A percentile compares a stretch with the other conserved stretches of the same genome.
phyloP scores from a whole-genome alignment of 2,113 vertebrate species.

The Nannospalax galili region DNA sequence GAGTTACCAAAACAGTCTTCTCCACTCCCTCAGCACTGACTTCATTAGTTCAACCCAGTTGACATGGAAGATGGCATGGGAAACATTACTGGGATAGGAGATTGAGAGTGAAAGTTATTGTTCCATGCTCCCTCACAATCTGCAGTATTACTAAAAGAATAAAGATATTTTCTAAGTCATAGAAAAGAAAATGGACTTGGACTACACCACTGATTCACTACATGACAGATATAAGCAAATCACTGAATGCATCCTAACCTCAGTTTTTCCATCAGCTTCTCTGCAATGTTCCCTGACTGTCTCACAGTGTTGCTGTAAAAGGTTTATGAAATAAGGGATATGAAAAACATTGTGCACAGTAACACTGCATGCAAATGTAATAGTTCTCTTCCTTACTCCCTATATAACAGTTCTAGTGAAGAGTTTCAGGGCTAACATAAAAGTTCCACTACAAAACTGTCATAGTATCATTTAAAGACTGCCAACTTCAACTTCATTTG shows the following conservation, averaged over 20 bases:
- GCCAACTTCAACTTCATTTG: conserved; percentile 10
- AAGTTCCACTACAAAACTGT: background rate
- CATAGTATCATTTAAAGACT: background rate
- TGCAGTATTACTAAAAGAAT: background rate
- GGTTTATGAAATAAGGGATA: background rate
- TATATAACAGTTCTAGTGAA: background rate
- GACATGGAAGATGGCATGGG: conserved; percentile 14
- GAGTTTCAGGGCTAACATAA: background rate
- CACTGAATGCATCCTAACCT: background rate
- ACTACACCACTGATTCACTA: background rate
- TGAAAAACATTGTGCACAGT: background rate
- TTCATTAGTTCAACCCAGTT: background rate
- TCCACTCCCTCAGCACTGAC: background rate
- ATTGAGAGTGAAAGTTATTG: background rate
- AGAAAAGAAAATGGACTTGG: background rate
- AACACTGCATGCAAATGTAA: background rate
- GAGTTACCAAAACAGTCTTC: background rate
- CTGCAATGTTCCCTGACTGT: background rate
- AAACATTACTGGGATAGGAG: background rate
- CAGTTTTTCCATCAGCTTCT: background rate
- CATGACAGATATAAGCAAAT: background rate
- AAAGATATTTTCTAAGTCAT: background rate
- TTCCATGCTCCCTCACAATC: background rate
- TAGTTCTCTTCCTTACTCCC: background rate
- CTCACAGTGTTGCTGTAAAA: background rate